Base-by-base conservation (phyloP, 1,140 invertebrate genomes). In the Temnothorax nylanderi region DNA sequence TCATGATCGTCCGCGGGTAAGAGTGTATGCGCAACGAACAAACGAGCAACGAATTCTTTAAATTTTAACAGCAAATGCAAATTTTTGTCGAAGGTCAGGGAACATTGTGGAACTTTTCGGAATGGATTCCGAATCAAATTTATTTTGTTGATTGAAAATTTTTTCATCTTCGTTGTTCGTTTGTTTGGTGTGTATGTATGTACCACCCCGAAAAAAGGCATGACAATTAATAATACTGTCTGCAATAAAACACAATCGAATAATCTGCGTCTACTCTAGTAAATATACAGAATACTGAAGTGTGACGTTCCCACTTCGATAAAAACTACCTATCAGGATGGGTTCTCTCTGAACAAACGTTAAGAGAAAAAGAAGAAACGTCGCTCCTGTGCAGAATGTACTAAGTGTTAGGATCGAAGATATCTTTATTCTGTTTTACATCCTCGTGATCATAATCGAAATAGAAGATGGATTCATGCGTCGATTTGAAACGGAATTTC, bases 211-310 rank as follows among this genome's bases (percentile, higher is more conserved):
- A 21, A 47, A 60, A 65, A 18, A 47, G 16, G 8, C 56, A 44
- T 16, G 34, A 60, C 13, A 54, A 72, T 10, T 47, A 82, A 58
- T 18, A 82, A 74, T 84, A 84, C 69, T 84, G 7, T 84, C 37
- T 72, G 71, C 51, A 41, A 10, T 44, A 32, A 69, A 69, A 81
- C 3, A 13, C 3, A 13, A 58, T 58, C 60, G 11, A 80, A 13
- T 47, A 64, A 64, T 64, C 3, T 56, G 64, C 65, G 21, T 2
- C 10, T 71, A 71, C 21, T 71, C 10, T 71, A 74, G n/a, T 26
- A 56, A 60, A 37, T 84, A 49, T 74, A 84, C 56, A 49, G 54
- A 84, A 84, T 84, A 84, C 44, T 75, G 67, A 82, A 56, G 62
- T 44, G 26, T 56, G 18, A 72, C 11, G 5, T 75, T 84, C 8